These are phyloP conservation scores for Cairina moschata DNA, from an alignment of 2,113 vertebrate genomes.

Conservation along the genomic window DNA sequence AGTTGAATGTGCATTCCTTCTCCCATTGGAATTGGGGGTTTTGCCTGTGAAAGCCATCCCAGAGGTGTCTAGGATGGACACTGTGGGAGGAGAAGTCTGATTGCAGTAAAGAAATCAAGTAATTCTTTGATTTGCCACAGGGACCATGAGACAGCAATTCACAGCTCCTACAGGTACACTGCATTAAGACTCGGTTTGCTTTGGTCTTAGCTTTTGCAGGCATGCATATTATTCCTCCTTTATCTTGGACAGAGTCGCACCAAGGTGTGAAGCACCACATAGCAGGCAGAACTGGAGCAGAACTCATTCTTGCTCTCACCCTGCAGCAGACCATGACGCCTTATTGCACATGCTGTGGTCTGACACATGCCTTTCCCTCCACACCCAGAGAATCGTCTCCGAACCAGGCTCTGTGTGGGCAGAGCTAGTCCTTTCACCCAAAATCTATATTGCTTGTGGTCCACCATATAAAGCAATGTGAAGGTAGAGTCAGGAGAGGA, in stretches of 20 bases:
- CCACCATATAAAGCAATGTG: neutral
- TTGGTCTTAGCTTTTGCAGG: neutral
- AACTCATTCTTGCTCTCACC: neutral
- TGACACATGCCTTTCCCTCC: neutral
- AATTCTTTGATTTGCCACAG: neutral
- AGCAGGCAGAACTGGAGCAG: neutral
- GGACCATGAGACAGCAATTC: neutral
- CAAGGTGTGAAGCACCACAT: neutral
- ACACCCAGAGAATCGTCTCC: neutral
- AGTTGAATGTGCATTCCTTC: neutral
- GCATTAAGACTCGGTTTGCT: neutral
- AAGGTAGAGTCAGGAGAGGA: neutral
- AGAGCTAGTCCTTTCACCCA: neutral
- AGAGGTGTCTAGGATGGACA: neutral
- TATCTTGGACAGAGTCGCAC: neutral
- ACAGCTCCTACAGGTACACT: neutral
- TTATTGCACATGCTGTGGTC: neutral
- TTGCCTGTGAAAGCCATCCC: neutral
- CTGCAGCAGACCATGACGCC: neutral
- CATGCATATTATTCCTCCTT: neutral
- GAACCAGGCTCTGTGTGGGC: neutral
- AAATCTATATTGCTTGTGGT: neutral
- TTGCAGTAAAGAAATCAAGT: neutral
- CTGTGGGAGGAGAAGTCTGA: neutral
- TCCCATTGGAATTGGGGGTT: neutral